These are phyloP conservation scores for Takifugu bimaculatus DNA, from an alignment of 2,113 vertebrate species.

Conservation along the genomic window DNA sequence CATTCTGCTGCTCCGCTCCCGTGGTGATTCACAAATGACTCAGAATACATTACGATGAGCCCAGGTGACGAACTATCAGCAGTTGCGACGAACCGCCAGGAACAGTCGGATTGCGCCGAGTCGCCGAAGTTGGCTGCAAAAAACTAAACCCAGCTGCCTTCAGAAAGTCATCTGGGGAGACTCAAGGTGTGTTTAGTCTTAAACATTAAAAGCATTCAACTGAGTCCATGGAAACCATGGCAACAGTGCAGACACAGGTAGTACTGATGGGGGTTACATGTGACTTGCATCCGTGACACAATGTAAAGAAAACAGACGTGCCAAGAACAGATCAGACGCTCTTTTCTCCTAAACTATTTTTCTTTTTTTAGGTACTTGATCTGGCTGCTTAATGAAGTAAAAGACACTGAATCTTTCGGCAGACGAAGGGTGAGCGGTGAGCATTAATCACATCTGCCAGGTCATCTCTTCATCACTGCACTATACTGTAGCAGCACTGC, in stretches of 20 bases:
- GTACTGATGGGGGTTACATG: too few species aligned
- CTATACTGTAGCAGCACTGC: conserved; percentile 33
- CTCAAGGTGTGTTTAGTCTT: too few species aligned
- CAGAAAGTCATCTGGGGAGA: too few species aligned
- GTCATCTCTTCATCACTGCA: conserved; percentile 32
- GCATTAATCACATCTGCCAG: conserved; percentile 63
- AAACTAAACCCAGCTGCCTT: too few species aligned
- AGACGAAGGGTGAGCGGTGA: conserved; percentile 55
- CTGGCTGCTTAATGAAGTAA: conserved; percentile 67
- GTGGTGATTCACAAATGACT: conserved; percentile 11
- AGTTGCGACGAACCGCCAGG: too few species aligned
- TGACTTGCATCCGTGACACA: not conserved
- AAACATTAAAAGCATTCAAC: too few species aligned
- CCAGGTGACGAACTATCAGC: not conserved
- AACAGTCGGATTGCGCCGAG: not conserved
- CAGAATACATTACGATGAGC: conserved; percentile 16
- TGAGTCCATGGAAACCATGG: too few species aligned
- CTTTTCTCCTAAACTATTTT: not conserved
- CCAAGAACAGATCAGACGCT: not conserved
- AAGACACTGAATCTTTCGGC: conserved; percentile 67
- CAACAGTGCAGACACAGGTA: too few species aligned
- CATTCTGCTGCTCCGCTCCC: conserved; percentile 18
- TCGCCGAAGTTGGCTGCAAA: too few species aligned
- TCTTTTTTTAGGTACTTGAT: conserved; percentile 35
- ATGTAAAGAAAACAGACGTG: not conserved